Evolutionary conservation across 2,797 vertebrate species (phyloP).

Genomic region (Botia almorhae): DNA sequence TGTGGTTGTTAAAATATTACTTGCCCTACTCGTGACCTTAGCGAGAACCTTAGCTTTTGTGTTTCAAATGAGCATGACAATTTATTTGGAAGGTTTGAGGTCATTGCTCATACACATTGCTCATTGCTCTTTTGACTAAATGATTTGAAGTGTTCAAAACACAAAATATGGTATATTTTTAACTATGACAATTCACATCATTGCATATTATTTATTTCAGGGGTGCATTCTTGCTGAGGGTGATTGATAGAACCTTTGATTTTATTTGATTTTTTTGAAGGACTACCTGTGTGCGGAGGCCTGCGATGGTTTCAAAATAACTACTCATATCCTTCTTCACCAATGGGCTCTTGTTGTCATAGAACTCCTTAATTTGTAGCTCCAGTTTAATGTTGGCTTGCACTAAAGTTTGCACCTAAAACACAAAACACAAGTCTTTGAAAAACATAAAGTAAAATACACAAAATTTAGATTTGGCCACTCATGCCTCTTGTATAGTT

Average conservation of each 20-base stretch:
- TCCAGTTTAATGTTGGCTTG: constrained; percentile 74
- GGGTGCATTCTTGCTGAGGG: not conserved
- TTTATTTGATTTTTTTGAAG: no score
- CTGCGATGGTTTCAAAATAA: constrained; percentile 67
- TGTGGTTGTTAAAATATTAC: not conserved
- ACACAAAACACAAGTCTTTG: not conserved
- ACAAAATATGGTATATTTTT: not conserved
- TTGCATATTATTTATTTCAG: not conserved
- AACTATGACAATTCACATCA: not conserved
- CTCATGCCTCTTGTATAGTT: no score
- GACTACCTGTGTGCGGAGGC: constrained; percentile 69
- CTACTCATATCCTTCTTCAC: constrained; percentile 56
- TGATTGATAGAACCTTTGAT: constrained; percentile 1
- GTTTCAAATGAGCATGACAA: not conserved
- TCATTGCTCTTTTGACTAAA: not conserved
- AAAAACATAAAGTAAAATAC: not conserved
- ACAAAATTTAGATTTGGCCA: no score
- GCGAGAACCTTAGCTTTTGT: not conserved
- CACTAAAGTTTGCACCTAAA: constrained; percentile 74
- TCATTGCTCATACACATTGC: not conserved
- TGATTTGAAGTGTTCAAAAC: not conserved
- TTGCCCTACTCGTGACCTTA: not conserved
- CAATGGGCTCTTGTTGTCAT: constrained; percentile 36
- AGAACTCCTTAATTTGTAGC: constrained; percentile 72
- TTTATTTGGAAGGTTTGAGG: not conserved